A percentile compares a stretch with the other conserved stretches of the same genome.
Evolutionary conservation across 1,140 invertebrate genomes (phyloP).

Genomic region (Halesus radiatus): DNA sequence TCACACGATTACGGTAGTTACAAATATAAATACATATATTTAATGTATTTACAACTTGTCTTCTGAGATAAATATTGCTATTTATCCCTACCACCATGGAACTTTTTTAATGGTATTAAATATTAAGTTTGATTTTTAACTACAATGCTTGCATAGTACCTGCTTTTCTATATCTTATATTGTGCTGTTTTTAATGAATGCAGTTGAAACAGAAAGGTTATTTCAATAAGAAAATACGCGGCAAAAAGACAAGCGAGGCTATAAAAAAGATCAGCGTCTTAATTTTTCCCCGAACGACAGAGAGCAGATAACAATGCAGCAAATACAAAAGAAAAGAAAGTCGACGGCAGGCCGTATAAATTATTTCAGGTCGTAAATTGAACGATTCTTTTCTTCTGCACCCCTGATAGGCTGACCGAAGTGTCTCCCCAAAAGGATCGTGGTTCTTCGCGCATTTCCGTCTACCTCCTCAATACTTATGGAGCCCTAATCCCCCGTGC

Average conservation of each 20-base stretch:
- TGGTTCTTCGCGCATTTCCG: slow-evolving; percentile 53
- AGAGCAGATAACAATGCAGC: slow-evolving; percentile 55
- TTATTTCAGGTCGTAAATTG: slow-evolving; percentile 58
- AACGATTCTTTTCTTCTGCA: slow-evolving; percentile 57
- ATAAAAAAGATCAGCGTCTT: slow-evolving; percentile 54
- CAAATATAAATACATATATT: no score
- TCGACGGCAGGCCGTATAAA: slow-evolving; percentile 56
- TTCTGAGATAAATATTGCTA: no score
- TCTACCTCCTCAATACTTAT: slow-evolving; percentile 33
- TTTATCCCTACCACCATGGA: no score
- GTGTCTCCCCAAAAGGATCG: slow-evolving; percentile 50
- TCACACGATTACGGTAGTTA: no score
- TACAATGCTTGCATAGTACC: no score
- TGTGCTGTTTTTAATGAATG: background rate
- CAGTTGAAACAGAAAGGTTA: background rate
- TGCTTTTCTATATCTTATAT: no score
- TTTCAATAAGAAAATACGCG: slow-evolving; percentile 20
- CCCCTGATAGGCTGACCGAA: slow-evolving; percentile 57
- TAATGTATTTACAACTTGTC: no score
- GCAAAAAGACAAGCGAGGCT: slow-evolving; percentile 33
- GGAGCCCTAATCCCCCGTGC: slow-evolving; percentile 15
- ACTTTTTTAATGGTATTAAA: no score
- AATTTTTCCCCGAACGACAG: slow-evolving; percentile 51
- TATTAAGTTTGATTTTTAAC: no score
- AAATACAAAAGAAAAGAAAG: slow-evolving; percentile 54